These are phyloP conservation scores for Choloepus hoffmanni DNA, from an alignment of 2,113 vertebrate species.

Conservation along the genomic window DNA sequence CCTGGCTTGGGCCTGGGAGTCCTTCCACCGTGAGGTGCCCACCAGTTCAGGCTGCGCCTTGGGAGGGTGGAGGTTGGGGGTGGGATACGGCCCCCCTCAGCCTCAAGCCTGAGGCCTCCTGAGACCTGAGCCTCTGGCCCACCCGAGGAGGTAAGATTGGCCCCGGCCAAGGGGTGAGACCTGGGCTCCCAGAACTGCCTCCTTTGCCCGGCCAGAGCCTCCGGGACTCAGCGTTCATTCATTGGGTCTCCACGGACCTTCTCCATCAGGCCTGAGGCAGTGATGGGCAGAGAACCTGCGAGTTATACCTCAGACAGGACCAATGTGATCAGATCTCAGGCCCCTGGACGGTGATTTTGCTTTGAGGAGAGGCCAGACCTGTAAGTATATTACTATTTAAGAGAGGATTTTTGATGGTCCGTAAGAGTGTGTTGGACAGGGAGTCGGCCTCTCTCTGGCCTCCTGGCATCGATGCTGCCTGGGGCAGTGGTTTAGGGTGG, in stretches of 20 bases:
- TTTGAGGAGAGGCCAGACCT: slow-evolving; percentile 83
- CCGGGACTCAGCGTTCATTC: not conserved
- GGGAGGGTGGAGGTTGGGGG: no score
- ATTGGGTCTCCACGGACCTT: not conserved
- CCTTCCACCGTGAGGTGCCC: not conserved
- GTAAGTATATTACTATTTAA: slow-evolving; percentile 78
- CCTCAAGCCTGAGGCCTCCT: not conserved
- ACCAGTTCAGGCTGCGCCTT: not conserved
- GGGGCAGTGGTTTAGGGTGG: no score
- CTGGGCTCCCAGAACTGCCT: not conserved
- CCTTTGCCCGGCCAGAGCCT: not conserved
- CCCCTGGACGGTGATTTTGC: slow-evolving; percentile 71
- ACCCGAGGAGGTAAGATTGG: slow-evolving; percentile 41
- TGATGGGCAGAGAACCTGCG: not conserved
- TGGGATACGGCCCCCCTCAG: not conserved
- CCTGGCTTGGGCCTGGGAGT: not conserved
- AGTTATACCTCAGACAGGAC: slow-evolving; percentile 67
- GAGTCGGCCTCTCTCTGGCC: not conserved
- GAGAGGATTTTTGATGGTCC: slow-evolving; percentile 63
- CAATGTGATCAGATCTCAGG: slow-evolving; percentile 64
- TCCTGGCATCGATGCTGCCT: not conserved
- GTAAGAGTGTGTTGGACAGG: slow-evolving; percentile 51
- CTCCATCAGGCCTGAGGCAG: not conserved
- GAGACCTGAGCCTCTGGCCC: not conserved
- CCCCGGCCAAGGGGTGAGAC: no score